phyloP scores from a whole-genome alignment of 2,888 invertebrate genomes.

The Colletes collaris region DNA sequence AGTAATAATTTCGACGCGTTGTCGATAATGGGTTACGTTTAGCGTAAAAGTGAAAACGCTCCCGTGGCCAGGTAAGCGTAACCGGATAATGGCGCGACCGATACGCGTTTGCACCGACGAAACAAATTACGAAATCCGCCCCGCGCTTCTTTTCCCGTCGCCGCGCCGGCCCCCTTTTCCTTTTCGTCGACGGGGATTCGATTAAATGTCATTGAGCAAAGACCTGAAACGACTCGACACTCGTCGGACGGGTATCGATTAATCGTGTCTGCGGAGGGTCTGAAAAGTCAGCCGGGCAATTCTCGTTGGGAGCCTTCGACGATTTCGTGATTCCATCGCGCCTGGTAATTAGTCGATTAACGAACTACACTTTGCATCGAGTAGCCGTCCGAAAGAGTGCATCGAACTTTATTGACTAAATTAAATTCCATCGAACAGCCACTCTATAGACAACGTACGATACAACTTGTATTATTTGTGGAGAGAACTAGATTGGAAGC shows the following conservation, averaged over 20 bases:
- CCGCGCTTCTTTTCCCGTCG: conserved; percentile 4
- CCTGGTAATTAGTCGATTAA: background rate
- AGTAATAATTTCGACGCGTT: conserved; percentile 45
- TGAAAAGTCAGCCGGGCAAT: background rate
- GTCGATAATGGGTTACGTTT: conserved; percentile 72
- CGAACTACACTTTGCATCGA: background rate
- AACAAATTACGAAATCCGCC: conserved; percentile 32
- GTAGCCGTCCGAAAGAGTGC: too few relatives aligned
- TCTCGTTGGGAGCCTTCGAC: background rate
- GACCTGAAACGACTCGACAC: background rate
- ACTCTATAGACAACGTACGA: too few relatives aligned
- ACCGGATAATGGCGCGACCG: conserved; percentile 64
- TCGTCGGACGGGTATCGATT: conserved; percentile 8
- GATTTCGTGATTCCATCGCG: background rate
- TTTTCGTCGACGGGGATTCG: conserved; percentile 6
- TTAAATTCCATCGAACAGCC: too few relatives aligned
- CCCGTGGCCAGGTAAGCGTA: conserved; percentile 67
- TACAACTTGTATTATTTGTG: too few relatives aligned
- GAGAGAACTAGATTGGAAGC: too few relatives aligned
- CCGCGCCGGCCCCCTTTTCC: background rate
- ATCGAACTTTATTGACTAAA: too few relatives aligned
- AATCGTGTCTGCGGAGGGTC: background rate
- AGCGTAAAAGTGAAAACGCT: conserved; percentile 76
- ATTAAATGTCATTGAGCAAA: conserved; percentile 9
- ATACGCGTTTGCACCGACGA: conserved; percentile 44